A percentile compares a stretch with the other conserved stretches of the same genome.
Evolutionary conservation across 2,113 vertebrate species (phyloP).

Genomic region (Neotoma lepida): DNA sequence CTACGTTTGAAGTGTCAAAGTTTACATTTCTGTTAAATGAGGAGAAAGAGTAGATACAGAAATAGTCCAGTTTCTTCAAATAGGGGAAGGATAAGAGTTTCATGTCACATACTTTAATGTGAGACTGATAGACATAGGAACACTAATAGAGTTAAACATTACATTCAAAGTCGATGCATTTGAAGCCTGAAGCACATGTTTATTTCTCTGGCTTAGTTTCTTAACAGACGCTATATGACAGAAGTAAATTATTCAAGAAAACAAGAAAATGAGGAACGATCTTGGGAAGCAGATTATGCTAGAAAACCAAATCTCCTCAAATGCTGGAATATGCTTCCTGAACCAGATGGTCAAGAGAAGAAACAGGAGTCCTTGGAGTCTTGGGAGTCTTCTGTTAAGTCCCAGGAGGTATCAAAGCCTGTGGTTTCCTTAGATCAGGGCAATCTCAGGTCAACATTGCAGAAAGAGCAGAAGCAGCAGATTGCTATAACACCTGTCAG

Average conservation of each 20-base stretch:
- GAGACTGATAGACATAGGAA: neutral
- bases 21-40: slow-evolving; percentile 38
- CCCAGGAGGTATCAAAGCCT: slow-evolving; percentile 77
- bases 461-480: slow-evolving; percentile 85
- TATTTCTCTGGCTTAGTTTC: slow-evolving; percentile 88
- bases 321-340: slow-evolving; percentile 89
- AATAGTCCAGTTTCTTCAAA: neutral
- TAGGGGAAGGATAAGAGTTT: slow-evolving; percentile 15
- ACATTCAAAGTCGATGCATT: neutral
- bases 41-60: neutral
- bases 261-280: slow-evolving; percentile 77
- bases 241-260: slow-evolving; percentile 83
- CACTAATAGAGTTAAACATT: neutral
- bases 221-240: slow-evolving; percentile 90
- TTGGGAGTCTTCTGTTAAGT: slow-evolving; percentile 82
- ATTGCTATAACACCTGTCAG: neutral
- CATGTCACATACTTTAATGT: neutral
- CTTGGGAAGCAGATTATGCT: slow-evolving; percentile 88
- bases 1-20: slow-evolving; percentile 27
- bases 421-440: slow-evolving; percentile 64
- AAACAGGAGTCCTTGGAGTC: slow-evolving; percentile 80
- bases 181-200: slow-evolving; percentile 61
- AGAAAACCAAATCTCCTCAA: slow-evolving; percentile 89
- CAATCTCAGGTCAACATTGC: slow-evolving; percentile 88
- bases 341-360: slow-evolving; percentile 81